Conservation (phyloP, 2,113 vertebrate species). For the Catagonus wagneri region DNA sequence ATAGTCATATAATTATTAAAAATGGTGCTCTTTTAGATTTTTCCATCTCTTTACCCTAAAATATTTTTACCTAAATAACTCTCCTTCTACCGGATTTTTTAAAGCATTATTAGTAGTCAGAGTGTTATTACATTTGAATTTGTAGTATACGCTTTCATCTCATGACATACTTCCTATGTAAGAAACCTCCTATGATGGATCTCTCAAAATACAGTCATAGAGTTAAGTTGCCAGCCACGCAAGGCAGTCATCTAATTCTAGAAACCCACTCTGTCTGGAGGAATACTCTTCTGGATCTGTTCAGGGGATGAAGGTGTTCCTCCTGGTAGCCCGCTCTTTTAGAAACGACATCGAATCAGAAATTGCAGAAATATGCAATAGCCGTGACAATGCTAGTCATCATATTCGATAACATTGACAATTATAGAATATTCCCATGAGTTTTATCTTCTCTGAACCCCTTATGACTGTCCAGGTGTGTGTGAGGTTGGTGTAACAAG, state of each 20-base stretch:
- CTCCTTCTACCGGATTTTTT: background rate
- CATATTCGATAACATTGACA: background rate
- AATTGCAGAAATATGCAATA: background rate
- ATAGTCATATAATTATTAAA: background rate
- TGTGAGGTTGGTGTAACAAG: background rate
- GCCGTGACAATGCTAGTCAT: background rate
- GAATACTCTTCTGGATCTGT: background rate
- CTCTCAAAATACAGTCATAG: background rate
- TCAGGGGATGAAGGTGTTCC: background rate
- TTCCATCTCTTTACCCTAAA: background rate
- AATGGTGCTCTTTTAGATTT: background rate
- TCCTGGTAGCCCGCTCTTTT: background rate
- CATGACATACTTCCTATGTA: background rate
- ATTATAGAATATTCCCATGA: background rate
- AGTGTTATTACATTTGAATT: background rate
- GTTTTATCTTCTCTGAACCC: background rate
- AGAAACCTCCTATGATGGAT: background rate
- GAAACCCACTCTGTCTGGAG: background rate
- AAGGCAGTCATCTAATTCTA: background rate
- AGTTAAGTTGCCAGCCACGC: background rate
- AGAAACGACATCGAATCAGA: background rate
- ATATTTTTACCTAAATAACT: background rate
- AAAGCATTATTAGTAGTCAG: background rate
- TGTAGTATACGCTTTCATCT: background rate
- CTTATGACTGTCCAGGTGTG: rapidly evolving